Base-by-base conservation (phyloP, 2,113 vertebrate genomes). In the Ariopsis seemanni region DNA sequence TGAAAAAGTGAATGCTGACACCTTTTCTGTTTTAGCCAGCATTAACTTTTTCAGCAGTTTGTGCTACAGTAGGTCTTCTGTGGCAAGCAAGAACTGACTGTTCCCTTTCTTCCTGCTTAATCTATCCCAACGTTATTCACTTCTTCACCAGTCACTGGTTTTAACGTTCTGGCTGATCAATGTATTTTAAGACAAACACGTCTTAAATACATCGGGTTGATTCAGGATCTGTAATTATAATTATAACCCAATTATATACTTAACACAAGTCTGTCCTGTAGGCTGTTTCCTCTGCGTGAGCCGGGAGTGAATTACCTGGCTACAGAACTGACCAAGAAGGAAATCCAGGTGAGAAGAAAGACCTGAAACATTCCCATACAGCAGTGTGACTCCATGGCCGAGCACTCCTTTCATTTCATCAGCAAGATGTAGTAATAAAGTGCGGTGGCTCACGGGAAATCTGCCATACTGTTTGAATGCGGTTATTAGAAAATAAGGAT, bases 261-360 rank as follows among this genome's bases (percentile, higher is more conserved):
- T 18, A 42, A 52, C 42, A 27, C 53, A 3, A 17, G 4, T 88
- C 6, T 63, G 30, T 48, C 15, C 89, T 83, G 0, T 77, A 99
- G 98, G 98, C 89, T 99, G 5, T 99, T 99, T 93, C 98, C 98
- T 72, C 94, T 99, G 84, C 95, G 97, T 80, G 98, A 99, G 79
- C 96, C 91, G 0, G 98, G 98, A 25, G 97, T 99, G 92, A 99
- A 99, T 93, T 96, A 95, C 91, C 95, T 94, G 58, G 98, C 98
- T 85, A 96, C 71, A 87, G 96, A 96, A 25, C 96, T 99, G 85
- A 98, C 97, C 0, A 94, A 93, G 84, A 95, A 91, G 84, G 98
- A 99, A 94, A 96, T 99, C 18, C 90, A 97, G 96, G 98, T 99
- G 91, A 90, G 94, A 82, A 30, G 63, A 60, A 80, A 2, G n/a